Conservation (phyloP, 2,888 invertebrate genomes). For the Heliconius cydno region DNA sequence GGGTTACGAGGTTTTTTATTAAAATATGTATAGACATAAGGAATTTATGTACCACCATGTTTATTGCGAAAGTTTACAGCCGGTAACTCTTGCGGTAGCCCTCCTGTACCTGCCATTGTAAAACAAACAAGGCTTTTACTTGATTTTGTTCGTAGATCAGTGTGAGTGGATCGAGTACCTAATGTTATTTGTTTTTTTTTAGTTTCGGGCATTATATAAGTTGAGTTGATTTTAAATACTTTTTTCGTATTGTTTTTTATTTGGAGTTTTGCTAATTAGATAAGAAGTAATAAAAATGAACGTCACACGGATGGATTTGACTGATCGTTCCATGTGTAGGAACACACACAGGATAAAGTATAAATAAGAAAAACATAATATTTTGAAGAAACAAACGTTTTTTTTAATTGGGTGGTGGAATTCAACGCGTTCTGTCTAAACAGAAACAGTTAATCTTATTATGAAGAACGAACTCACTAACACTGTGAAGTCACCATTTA, state of each 20-base stretch:
- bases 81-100: slow-evolving; percentile 16
- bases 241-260: too few relatives aligned
- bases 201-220: too few relatives aligned
- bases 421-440: too few relatives aligned
- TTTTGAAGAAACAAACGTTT: too few relatives aligned
- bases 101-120: slow-evolving; percentile 12
- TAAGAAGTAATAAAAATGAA: background rate
- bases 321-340: too few relatives aligned
- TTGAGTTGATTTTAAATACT: too few relatives aligned
- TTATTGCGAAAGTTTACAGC: slow-evolving; percentile 39
- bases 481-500: background rate
- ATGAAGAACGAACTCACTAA: background rate
- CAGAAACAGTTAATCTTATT: too few relatives aligned
- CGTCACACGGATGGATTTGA: too few relatives aligned
- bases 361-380: too few relatives aligned
- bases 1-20: slow-evolving; percentile 17
- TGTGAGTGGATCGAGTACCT: background rate
- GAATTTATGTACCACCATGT: slow-evolving; percentile 34
- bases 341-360: too few relatives aligned
- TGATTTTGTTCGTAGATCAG: background rate
- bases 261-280: too few relatives aligned
- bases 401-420: too few relatives aligned
- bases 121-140: background rate
- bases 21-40: slow-evolving; percentile 30
- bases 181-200: background rate